Evolutionary conservation across 1,140 invertebrate species (phyloP).

Genomic region (Aphelinus atriplicis): DNA sequence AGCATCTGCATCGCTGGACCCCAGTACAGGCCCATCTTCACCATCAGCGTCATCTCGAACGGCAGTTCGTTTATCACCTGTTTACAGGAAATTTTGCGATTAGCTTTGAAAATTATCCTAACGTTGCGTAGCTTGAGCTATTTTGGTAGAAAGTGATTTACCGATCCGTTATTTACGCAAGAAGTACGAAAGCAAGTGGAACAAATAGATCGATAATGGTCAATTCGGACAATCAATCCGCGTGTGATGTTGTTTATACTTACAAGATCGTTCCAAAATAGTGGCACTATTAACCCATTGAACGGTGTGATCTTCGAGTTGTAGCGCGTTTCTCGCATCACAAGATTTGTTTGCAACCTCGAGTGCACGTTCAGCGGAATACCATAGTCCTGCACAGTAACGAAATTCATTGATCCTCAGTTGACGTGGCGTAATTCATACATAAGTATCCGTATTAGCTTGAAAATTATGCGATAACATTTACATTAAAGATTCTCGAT

Average conservation of each 20-base stretch:
- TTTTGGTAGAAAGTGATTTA: no score
- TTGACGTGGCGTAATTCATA: no score
- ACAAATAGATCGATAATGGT: no score
- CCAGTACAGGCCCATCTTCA: conserved; percentile 47
- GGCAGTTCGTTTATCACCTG: conserved; percentile 49
- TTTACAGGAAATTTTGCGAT: conserved; percentile 24
- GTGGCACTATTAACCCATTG: conserved; percentile 71
- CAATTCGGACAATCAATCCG: neutral
- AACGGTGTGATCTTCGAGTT: conserved; percentile 68
- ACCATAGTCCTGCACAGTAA: conserved; percentile 66
- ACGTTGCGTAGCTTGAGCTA: neutral
- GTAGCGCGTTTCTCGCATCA: conserved; percentile 68
- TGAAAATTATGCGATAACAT: no score
- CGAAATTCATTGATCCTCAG: no score
- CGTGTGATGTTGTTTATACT: conserved; percentile 45
- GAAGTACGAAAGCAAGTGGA: no score
- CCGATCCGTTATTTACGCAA: no score
- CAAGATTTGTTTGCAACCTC: conserved; percentile 75
- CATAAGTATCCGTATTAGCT: no score
- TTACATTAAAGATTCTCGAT: no score
- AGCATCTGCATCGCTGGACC: conserved; percentile 49
- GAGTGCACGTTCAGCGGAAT: conserved; percentile 69
- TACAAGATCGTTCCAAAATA: conserved; percentile 75
- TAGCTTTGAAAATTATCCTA: conserved; percentile 25
- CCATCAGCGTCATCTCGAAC: conserved; percentile 41